A percentile compares a stretch with the other conserved stretches of the same genome.
Conservation (phyloP, 2,888 invertebrate species). For the Cantharis flavilabris region DNA sequence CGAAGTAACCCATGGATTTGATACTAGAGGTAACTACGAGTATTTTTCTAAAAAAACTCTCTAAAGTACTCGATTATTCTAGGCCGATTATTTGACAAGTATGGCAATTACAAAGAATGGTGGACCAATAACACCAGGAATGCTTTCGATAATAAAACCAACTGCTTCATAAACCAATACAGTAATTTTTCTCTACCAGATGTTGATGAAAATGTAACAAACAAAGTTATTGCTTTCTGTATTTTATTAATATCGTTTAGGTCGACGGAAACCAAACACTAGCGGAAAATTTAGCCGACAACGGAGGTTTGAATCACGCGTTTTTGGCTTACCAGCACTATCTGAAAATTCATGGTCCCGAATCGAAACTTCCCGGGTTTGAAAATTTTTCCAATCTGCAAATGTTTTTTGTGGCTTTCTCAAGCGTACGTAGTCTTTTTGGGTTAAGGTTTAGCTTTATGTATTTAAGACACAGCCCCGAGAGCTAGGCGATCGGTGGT, state of each 20-base stretch:
- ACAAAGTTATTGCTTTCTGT: not conserved
- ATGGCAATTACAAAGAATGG: slow-evolving; percentile 88
- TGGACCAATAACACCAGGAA: slow-evolving; percentile 81
- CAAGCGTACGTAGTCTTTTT: slow-evolving; percentile 67
- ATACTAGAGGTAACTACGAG: slow-evolving; percentile 55
- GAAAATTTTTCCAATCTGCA: slow-evolving; percentile 73
- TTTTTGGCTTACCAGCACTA: slow-evolving; percentile 69
- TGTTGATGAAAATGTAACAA: slow-evolving; percentile 65
- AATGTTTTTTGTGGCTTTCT: slow-evolving; percentile 79
- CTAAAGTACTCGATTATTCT: slow-evolving; percentile 20
- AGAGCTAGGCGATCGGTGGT: too few relatives aligned
- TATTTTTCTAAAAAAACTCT: not conserved
- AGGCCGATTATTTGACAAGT: slow-evolving; percentile 84
- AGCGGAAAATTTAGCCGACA: slow-evolving; percentile 84
- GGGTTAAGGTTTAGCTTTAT: too few relatives aligned
- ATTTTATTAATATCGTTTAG: slow-evolving; percentile 51
- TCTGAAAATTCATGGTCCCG: slow-evolving; percentile 61
- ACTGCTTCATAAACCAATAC: slow-evolving; percentile 88
- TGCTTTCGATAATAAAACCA: slow-evolving; percentile 74
- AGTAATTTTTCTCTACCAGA: slow-evolving; percentile 68
- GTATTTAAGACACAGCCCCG: too few relatives aligned
- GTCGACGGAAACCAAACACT: slow-evolving; percentile 76
- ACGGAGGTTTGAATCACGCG: slow-evolving; percentile 79
- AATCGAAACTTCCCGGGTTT: slow-evolving; percentile 73
- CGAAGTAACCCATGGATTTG: slow-evolving; percentile 67